Evolutionary conservation across 2,888 invertebrate species (phyloP).

Genomic region (Nephrotoma guestfalica): DNA sequence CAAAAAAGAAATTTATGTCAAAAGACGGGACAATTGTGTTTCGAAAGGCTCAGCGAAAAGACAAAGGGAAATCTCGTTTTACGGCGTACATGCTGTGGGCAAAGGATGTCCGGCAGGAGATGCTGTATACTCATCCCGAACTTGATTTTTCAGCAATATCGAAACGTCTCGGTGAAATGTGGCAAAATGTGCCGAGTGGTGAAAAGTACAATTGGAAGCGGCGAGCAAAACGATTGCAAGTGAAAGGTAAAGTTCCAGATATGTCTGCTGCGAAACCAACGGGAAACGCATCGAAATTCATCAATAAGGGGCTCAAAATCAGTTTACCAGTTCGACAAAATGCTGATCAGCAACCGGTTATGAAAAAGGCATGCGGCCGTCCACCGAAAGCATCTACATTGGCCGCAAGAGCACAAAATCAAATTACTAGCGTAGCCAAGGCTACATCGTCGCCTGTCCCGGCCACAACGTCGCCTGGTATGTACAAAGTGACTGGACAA

Average conservation of each 20-base stretch:
- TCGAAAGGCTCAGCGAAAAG: conserved; percentile 61
- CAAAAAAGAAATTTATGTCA: conserved; percentile 51
- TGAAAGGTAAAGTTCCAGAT: conserved; percentile 11
- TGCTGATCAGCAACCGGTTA: not conserved
- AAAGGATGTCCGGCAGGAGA: conserved; percentile 60
- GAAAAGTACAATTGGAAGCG: conserved; percentile 64
- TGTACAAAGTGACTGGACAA: conserved; percentile 54
- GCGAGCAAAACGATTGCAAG: conserved; percentile 55
- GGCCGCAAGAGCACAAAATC: not conserved
- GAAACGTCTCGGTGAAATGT: conserved; percentile 72
- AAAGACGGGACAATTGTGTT: conserved; percentile 38
- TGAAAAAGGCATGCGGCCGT: conserved; percentile 7
- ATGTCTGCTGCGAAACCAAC: conserved; percentile 9
- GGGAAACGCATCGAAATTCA: conserved; percentile 10
- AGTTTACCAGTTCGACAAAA: not conserved
- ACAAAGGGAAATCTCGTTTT: conserved; percentile 64
- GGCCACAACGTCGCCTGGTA: conserved; percentile 18
- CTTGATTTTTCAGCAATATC: conserved; percentile 74
- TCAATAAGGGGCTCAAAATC: conserved; percentile 9
- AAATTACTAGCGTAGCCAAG: not conserved
- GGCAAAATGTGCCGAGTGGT: conserved; percentile 61
- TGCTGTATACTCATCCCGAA: conserved; percentile 54
- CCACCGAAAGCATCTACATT: not conserved
- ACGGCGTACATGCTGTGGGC: conserved; percentile 91
- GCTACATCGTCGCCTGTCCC: conserved; percentile 24